Base-by-base conservation (phyloP, 2,888 invertebrate species). In the Leucoma salicis region DNA sequence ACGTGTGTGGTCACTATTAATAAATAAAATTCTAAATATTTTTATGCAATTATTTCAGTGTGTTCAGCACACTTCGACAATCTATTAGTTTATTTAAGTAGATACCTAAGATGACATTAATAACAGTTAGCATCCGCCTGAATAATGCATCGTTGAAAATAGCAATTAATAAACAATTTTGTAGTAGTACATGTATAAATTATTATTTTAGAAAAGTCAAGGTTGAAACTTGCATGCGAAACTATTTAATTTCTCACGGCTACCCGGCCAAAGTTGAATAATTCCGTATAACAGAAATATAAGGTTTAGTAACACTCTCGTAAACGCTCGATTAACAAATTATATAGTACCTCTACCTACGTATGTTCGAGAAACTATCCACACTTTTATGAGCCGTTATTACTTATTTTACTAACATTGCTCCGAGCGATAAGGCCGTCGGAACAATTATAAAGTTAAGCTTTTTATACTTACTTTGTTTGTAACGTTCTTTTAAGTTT, bases 301-400 rank as follows among this genome's bases (percentile, higher is more conserved):
- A 48, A 29, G 40, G 47, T 64, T 66, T 63, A 39, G 52, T 53
- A 71, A 70, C 47, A 49, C 35, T 48, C 37, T 47, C 39, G 11
- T 51, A 49, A 59, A 48, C 31, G 34, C 25, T 38, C 39, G 33
- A 48, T 62, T 58, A 54, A 44, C 49, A 49, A 57, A 60, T 57
- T 50, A 53, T 44, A 42, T 49, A 35, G 25, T 43, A 21, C n/a
- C n/a, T n/a, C n/a, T 31, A 15, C n/a, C n/a, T 14, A 29, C 7
- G 2, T 35, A 11, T 33, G 21, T 50, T 45, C 46, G 33, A 48
- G 52, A 42, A 33, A 27, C 46, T 13, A 25, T 31, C 7, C 12
- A 41, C 43, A 44, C 21, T 21, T 21, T 21, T 21, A 21, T 8
- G 1, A 21, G 16, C 24, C 11, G 4, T 15, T 39, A 44, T 44